Conservation (phyloP, 2,113 vertebrate genomes). For the Quiscalus mexicanus region DNA sequence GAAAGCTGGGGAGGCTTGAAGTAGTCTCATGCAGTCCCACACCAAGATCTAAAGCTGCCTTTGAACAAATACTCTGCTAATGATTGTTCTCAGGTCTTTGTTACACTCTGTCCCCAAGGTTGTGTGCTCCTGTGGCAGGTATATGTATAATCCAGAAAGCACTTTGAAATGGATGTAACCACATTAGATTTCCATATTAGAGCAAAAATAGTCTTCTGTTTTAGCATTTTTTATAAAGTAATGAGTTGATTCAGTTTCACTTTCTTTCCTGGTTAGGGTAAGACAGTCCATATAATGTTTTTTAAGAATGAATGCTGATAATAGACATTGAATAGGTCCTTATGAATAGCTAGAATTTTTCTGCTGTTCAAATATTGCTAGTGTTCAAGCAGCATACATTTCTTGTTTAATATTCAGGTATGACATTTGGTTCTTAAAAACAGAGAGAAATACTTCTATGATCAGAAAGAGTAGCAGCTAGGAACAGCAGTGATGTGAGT, state of each 20-base stretch:
- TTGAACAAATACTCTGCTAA: not conserved
- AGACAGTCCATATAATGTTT: not conserved
- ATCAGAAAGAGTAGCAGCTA: not conserved
- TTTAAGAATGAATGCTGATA: not conserved
- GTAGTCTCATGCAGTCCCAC: not conserved
- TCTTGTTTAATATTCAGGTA: not conserved
- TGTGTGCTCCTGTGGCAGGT: not conserved
- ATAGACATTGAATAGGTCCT: not conserved
- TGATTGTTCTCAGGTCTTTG: not conserved
- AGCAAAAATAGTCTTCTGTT: not conserved
- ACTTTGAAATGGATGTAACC: not conserved
- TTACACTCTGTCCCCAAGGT: not conserved
- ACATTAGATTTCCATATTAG: not conserved
- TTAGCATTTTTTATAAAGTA: not conserved
- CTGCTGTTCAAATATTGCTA: not conserved
- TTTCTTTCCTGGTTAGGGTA: not conserved
- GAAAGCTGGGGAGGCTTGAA: not conserved
- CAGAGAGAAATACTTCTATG: not conserved
- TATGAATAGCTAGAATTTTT: not conserved
- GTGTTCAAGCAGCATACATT: not conserved
- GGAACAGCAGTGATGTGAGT: slow-evolving; percentile 18
- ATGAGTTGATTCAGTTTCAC: not conserved
- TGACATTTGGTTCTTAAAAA: slow-evolving; percentile 8
- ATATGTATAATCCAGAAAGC: not conserved
- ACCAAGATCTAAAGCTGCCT: not conserved